Evolutionary conservation across 2,888 invertebrate genomes (phyloP).

Genomic region (Sinhomidia bicolor): DNA sequence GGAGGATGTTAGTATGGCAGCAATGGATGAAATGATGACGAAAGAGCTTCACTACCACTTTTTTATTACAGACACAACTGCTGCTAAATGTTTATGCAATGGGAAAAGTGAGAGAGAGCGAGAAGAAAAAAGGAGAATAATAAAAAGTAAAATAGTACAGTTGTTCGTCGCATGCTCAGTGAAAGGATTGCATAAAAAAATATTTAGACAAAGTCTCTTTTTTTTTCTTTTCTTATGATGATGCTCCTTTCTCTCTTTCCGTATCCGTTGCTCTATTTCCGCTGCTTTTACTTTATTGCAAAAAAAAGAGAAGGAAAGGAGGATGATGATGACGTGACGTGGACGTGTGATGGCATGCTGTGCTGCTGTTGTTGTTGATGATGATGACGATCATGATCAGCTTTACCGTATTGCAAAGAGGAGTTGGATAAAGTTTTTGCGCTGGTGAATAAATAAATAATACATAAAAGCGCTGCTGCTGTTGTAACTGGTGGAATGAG

Average conservation of each 20-base stretch:
- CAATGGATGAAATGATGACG: slow-evolving; percentile 27
- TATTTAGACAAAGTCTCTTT: not conserved
- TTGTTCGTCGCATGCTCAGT: not conserved
- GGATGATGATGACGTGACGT: not conserved
- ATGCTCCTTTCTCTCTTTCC: not conserved
- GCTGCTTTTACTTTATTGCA: slow-evolving; percentile 15
- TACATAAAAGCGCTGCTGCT: not conserved
- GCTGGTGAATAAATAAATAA: too few relatives aligned
- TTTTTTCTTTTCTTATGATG: not conserved
- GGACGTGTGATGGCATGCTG: not conserved
- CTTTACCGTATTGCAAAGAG: too few relatives aligned
- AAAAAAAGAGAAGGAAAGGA: not conserved
- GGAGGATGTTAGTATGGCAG: too few relatives aligned
- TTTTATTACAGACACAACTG: slow-evolving; percentile 14
- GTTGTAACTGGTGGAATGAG: not conserved
- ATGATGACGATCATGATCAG: not conserved
- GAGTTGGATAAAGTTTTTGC: not conserved
- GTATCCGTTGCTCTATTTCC: slow-evolving; percentile 37
- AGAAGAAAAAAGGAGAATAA: not conserved
- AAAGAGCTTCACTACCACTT: not conserved
- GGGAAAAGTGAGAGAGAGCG: too few relatives aligned
- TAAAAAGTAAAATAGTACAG: not conserved
- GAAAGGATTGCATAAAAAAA: slow-evolving; percentile 1
- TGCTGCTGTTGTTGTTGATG: not conserved
- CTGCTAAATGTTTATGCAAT: slow-evolving; percentile 39